A percentile compares a stretch with the other conserved stretches of the same genome.
Conservation (phyloP, 2,113 vertebrate species). For the Oceanodroma tethys region DNA sequence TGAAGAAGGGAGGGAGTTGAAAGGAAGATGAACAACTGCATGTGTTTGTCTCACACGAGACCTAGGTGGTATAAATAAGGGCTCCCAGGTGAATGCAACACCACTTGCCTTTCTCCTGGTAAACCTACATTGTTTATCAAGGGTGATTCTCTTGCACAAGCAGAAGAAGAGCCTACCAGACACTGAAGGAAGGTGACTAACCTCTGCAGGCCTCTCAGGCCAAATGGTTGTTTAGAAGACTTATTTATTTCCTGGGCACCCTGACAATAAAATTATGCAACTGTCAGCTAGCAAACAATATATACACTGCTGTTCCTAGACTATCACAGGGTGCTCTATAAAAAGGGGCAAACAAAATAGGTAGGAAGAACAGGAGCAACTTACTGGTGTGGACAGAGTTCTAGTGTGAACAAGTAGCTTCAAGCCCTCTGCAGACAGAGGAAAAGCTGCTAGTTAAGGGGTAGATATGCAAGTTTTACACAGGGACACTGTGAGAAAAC, state of each 20-base stretch:
- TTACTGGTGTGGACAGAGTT: background rate
- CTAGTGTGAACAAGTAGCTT: background rate
- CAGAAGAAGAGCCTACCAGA: background rate
- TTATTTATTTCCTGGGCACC: background rate
- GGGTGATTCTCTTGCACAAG: background rate
- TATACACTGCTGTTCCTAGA: background rate
- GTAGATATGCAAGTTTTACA: background rate
- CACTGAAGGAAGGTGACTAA: background rate
- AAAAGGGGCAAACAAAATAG: background rate
- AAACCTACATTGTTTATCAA: background rate
- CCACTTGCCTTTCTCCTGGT: background rate
- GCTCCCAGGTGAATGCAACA: background rate
- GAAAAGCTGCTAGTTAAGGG: background rate
- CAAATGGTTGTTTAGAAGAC: background rate
- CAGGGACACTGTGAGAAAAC: background rate
- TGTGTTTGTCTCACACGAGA: background rate
- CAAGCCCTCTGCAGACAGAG: background rate
- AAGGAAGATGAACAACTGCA: accelerated
- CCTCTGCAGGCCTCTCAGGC: background rate
- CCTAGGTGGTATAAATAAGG: background rate
- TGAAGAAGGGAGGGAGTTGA: background rate
- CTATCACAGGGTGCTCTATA: background rate
- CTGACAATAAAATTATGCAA: background rate
- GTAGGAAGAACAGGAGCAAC: background rate
- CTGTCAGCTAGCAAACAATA: background rate